Evolutionary conservation across 2,888 invertebrate genomes (phyloP), one percentile per base, ranked within the genome.

Genomic region (Andrena marginata): DNA sequence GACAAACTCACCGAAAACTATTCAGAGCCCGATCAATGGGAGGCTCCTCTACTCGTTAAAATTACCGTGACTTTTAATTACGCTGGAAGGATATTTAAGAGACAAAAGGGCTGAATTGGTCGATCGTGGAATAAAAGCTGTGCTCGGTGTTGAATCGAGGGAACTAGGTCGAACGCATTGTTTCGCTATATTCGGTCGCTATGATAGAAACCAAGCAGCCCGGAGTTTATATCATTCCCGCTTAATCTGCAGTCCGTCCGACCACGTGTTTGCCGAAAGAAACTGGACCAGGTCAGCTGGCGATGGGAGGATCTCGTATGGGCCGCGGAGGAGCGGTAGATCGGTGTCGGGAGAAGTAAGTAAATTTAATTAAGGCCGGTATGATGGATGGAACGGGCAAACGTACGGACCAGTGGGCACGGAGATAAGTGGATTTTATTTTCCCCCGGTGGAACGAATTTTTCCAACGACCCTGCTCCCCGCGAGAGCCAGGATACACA

Each of bases 301-400:
- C 35, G 60, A 62, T 4, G 31, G 7, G 51, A 26, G 60, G 33
- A 59, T 31, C 35, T 7, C 20, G 26, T 16, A 63, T 6, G 26
- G 20, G 16, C 16, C n/a, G 35, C n/a, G 10, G 35, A 42, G 49
- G 33, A 8, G 65, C 13, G 29, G 20, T 23, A 26, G 73, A 73
- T 68, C 60, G 35, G 33, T 20, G 62, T 48, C 68, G n/a, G 26
- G 69, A 42, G 42, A 79, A 79, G 76, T 69, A 80, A 71, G 77
- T 80, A 77, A 77, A 82, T 82, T 80, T 81, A 73, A 82, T 82
- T 81, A 82, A 74, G 74, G 23, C 63, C 51, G 26, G 29, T 20
- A 74, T 70, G 69, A 81, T 80, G 63, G 73, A 81, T 73, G 10
- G 5, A 6, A 35, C 56, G 20, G 13, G 13, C 23, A 73, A 60